These are phyloP conservation scores for Zygothrica quintamaculata DNA, from an alignment of 2,888 invertebrate genomes.

Conservation along the genomic window DNA sequence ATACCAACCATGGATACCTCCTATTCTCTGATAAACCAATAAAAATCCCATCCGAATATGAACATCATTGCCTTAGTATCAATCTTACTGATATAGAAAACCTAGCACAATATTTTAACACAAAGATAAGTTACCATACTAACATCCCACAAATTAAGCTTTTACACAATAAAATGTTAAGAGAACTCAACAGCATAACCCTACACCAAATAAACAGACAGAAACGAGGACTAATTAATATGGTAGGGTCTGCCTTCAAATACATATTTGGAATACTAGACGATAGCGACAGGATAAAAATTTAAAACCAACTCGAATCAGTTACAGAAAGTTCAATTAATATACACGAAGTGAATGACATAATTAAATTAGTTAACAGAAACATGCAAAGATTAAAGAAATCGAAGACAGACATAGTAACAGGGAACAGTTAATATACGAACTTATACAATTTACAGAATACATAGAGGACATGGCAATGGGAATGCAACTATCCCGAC, in stretches of 20 bases:
- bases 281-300: slow-evolving; percentile 7
- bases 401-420: neutral
- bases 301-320: neutral
- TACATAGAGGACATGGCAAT: slow-evolving; percentile 21
- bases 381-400: neutral
- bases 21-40: slow-evolving; percentile 7
- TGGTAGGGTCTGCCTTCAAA: neutral
- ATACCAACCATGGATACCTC: slow-evolving; percentile 11
- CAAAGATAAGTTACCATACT: slow-evolving; percentile 7
- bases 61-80: slow-evolving; percentile 9
- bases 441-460: slow-evolving; percentile 13
- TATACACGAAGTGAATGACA: slow-evolving; percentile 1
- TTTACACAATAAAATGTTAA: slow-evolving; percentile 10
- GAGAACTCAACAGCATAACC: slow-evolving; percentile 9
- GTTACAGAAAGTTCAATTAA: slow-evolving; percentile 2
- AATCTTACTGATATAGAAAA: slow-evolving; percentile 11
- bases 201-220: slow-evolving; percentile 7
- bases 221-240: slow-evolving; percentile 9
- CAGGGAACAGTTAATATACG: slow-evolving; percentile 8
- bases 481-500: slow-evolving; percentile 15
- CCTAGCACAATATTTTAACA: slow-evolving; percentile 9
- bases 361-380: slow-evolving; percentile 1
- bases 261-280: slow-evolving; percentile 8
- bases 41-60: slow-evolving; percentile 10
- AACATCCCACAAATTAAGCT: slow-evolving; percentile 10